Evolutionary conservation across 2,888 invertebrate genomes (phyloP).

Genomic region (Cryptops parisi): DNA sequence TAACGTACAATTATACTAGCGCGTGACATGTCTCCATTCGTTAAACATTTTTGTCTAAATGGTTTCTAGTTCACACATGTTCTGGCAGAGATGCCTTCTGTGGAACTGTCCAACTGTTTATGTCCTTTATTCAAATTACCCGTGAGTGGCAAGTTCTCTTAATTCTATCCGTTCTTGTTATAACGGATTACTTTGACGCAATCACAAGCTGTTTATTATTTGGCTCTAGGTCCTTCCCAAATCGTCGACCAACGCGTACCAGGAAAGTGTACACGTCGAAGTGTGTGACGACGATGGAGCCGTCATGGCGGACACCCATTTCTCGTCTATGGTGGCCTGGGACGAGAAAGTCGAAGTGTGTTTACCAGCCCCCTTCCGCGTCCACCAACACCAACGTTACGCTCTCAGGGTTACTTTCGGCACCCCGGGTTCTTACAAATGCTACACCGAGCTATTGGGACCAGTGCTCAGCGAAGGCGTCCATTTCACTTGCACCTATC

Average conservation of each 20-base stretch:
- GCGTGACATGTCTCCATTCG: too few species aligned
- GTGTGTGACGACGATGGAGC: slow-evolving; percentile 18
- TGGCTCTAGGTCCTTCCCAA: slow-evolving; percentile 6
- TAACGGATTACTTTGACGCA: too few species aligned
- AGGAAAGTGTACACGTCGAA: slow-evolving; percentile 10
- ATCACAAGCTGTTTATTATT: neutral
- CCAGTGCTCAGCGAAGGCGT: slow-evolving; percentile 19
- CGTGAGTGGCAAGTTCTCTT: too few species aligned
- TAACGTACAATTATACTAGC: too few species aligned
- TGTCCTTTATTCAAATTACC: too few species aligned
- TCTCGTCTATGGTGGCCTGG: slow-evolving; percentile 16
- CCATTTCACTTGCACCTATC: slow-evolving; percentile 18
- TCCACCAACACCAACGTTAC: slow-evolving; percentile 13
- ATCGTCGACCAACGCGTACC: neutral
- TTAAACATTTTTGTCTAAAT: too few species aligned
- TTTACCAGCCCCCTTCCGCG: slow-evolving; percentile 15
- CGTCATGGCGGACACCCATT: slow-evolving; percentile 16
- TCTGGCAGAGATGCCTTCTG: too few species aligned
- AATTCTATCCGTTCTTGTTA: too few species aligned
- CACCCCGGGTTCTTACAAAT: slow-evolving; percentile 17
- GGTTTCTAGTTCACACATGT: too few species aligned
- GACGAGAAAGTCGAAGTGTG: slow-evolving; percentile 18
- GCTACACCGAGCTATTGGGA: slow-evolving; percentile 18
- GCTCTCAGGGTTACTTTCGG: slow-evolving; percentile 17
- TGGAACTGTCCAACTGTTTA: too few species aligned